phyloP scores from a whole-genome alignment of 2,113 vertebrate genomes.

The Perca fluviatilis region DNA sequence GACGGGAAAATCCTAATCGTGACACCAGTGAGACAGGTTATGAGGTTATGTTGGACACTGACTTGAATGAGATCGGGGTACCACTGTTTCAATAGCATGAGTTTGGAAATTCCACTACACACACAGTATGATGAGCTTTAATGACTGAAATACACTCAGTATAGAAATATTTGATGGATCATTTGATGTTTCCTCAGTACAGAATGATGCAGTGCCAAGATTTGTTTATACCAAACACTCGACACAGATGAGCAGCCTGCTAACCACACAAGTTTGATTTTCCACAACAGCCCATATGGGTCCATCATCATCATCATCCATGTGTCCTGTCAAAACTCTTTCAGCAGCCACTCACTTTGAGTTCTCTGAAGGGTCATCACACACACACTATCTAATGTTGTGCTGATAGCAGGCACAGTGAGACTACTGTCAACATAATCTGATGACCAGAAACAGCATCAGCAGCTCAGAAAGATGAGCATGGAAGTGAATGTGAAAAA shows the following conservation, averaged over 20 bases:
- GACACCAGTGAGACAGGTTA: no score
- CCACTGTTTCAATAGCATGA: no score
- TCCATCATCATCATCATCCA: slow-evolving; percentile 6
- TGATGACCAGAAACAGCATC: neutral
- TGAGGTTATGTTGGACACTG: no score
- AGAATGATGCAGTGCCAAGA: slow-evolving; percentile 17
- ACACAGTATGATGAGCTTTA: neutral
- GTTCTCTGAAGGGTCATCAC: slow-evolving; percentile 1
- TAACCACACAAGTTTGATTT: slow-evolving; percentile 1
- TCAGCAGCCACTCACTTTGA: slow-evolving; percentile 9
- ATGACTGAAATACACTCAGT: neutral
- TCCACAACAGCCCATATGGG: slow-evolving; percentile 27
- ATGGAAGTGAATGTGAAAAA: neutral
- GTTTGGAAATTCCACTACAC: no score
- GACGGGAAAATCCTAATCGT: no score
- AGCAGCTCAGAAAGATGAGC: neutral
- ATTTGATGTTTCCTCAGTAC: slow-evolving; percentile 6
- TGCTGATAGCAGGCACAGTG: neutral
- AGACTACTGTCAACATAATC: neutral
- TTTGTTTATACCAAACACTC: slow-evolving; percentile 18
- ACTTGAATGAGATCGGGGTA: no score
- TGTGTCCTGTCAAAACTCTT: slow-evolving; percentile 25
- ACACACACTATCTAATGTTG: neutral
- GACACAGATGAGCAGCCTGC: slow-evolving; percentile 19
- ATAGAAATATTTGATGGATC: neutral